Evolutionary conservation across 2,888 invertebrate genomes (phyloP).

Genomic region (Harmothoe impar): DNA sequence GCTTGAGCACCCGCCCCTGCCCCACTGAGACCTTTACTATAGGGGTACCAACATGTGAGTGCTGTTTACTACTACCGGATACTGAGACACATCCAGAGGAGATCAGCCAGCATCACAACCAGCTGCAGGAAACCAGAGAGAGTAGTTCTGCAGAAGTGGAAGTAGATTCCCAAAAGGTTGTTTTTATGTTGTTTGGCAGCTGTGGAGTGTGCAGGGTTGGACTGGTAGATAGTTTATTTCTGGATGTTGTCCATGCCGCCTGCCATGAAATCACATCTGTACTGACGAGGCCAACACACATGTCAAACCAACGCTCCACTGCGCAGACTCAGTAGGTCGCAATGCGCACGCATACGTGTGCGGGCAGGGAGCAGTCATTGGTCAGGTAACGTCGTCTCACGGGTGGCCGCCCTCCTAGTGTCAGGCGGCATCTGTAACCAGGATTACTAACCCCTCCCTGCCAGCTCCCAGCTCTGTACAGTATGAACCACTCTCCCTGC

Average conservation of each 20-base stretch:
- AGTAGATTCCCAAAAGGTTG: no score
- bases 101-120: no score
- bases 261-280: slow-evolving; percentile 23
- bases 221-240: no score
- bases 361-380: neutral
- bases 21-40: no score
- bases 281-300: slow-evolving; percentile 35
- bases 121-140: no score
- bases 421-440: slow-evolving; percentile 39
- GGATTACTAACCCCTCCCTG: neutral
- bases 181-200: no score
- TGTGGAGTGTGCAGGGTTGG: no score
- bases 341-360: slow-evolving; percentile 29
- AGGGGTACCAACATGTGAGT: no score
- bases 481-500: neutral
- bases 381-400: slow-evolving; percentile 60
- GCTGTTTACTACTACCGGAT: no score
- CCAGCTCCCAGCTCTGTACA: neutral
- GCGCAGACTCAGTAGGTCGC: slow-evolving; percentile 44
- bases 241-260: neutral
- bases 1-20: no score
- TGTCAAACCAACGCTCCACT: neutral
- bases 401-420: slow-evolving; percentile 2
- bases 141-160: no score
- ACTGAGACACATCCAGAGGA: no score